A percentile compares a stretch with the other conserved stretches of the same genome.
These are phyloP conservation scores for Characodon lateralis DNA, from an alignment of 2,797 vertebrate species.

Conservation along the genomic window DNA sequence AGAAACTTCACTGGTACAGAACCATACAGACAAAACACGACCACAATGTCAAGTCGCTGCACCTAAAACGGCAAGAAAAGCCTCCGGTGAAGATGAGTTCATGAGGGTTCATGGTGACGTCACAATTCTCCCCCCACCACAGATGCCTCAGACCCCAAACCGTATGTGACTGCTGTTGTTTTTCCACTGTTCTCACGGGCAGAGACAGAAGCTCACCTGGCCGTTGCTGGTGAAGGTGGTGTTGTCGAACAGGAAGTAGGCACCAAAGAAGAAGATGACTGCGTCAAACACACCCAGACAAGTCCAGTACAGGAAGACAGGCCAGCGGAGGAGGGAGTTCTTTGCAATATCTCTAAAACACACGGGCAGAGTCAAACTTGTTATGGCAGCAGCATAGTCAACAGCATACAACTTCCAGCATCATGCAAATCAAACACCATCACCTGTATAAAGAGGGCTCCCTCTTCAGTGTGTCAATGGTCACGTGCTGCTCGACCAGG, in stretches of 20 bases:
- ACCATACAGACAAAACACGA: conserved; percentile 36
- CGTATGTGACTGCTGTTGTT: conserved; percentile 2
- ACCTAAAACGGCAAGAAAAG: conserved; percentile 39
- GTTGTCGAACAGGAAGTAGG: conserved; percentile 97
- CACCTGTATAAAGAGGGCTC: conserved; percentile 94
- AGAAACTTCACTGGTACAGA: conserved; percentile 43
- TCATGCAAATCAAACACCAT: neutral
- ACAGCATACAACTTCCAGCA: neutral
- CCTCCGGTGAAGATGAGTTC: conserved; percentile 63
- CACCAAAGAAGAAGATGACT: conserved; percentile 97
- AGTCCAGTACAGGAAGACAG: conserved; percentile 96
- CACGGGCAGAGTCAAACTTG: neutral
- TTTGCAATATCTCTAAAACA: conserved; percentile 90
- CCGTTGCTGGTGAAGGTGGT: conserved; percentile 94
- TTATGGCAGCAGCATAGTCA: neutral
- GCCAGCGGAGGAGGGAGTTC: conserved; percentile 94
- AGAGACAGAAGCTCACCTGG: conserved; percentile 73
- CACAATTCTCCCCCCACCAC: conserved; percentile 31
- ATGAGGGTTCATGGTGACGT: conserved; percentile 44
- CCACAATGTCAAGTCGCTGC: conserved; percentile 27
- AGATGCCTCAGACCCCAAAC: conserved; percentile 29
- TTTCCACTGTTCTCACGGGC: neutral
- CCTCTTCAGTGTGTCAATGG: conserved; percentile 88
- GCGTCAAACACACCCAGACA: conserved; percentile 95
- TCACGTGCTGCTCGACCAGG: conserved; percentile 93